Conservation (phyloP, 2,113 vertebrate genomes). For the Collichthys lucidus region DNA sequence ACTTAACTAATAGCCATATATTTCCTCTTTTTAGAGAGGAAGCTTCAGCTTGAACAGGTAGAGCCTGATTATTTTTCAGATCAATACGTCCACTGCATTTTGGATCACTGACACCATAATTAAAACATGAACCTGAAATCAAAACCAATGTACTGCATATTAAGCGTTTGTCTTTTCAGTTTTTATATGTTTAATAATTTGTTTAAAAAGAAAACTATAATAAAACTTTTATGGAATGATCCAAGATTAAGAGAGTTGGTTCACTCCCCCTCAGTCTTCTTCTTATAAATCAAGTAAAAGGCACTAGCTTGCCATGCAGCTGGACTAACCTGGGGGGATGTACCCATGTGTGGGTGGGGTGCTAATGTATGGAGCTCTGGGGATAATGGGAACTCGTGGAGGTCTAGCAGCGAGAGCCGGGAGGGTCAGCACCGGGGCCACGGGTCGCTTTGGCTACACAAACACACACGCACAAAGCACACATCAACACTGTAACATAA, state of each 20-base stretch:
- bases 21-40: neutral
- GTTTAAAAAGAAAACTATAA: too few relatives aligned
- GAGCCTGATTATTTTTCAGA: neutral
- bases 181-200: neutral
- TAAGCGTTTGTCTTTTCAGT: neutral
- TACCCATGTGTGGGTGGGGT: conserved; percentile 89
- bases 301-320: neutral
- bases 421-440: conserved; percentile 87
- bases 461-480: conserved; percentile 3
- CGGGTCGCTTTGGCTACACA: conserved; percentile 87
- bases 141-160: too few relatives aligned
- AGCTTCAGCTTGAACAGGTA: neutral
- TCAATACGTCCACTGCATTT: neutral
- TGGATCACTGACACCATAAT: neutral
- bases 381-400: conserved; percentile 87
- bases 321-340: conserved; percentile 87
- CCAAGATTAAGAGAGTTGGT: neutral
- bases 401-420: conserved; percentile 88
- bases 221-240: neutral
- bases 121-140: neutral
- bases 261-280: neutral
- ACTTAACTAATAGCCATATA: neutral
- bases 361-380: conserved; percentile 90
- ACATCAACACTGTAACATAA: neutral
- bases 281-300: neutral